These are phyloP conservation scores for Pteronotus mesoamericanus DNA, from an alignment of 2,797 vertebrate species.

Conservation along the genomic window DNA sequence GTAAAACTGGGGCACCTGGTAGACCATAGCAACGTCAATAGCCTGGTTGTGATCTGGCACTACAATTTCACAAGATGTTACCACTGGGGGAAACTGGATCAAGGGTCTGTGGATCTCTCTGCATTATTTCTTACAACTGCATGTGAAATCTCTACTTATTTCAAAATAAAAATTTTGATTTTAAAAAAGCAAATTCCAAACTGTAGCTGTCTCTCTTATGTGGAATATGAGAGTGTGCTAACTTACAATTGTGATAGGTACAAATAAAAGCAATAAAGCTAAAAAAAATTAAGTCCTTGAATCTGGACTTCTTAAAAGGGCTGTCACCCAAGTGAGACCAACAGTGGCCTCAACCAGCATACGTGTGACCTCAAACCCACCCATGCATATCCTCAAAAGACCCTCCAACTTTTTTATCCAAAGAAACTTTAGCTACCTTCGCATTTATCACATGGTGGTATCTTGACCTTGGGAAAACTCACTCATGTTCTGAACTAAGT, in stretches of 20 bases:
- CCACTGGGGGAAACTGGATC: not conserved
- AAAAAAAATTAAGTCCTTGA: constrained; percentile 3
- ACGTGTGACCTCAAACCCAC: not conserved
- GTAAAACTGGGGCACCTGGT: not conserved
- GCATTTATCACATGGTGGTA: not conserved
- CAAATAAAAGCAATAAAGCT: not conserved
- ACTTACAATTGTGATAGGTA: not conserved
- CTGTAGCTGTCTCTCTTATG: not conserved
- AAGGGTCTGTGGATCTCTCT: not conserved
- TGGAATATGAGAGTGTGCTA: not conserved
- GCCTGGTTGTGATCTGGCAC: not conserved
- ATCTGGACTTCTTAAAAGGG: constrained; percentile 47
- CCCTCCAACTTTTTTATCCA: not conserved
- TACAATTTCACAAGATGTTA: not conserved
- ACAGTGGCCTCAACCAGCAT: not conserved
- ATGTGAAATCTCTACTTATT: not conserved
- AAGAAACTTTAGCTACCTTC: not conserved
- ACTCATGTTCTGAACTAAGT: not conserved
- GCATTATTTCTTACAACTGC: not conserved
- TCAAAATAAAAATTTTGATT: not conserved
- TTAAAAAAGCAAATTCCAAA: constrained; percentile 19
- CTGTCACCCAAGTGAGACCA: not conserved
- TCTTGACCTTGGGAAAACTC: constrained; percentile 38
- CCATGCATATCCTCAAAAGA: not conserved
- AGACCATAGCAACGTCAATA: not conserved